Evolutionary conservation across 1,140 invertebrate genomes (phyloP).

Genomic region (Drosophila ohnishii): DNA sequence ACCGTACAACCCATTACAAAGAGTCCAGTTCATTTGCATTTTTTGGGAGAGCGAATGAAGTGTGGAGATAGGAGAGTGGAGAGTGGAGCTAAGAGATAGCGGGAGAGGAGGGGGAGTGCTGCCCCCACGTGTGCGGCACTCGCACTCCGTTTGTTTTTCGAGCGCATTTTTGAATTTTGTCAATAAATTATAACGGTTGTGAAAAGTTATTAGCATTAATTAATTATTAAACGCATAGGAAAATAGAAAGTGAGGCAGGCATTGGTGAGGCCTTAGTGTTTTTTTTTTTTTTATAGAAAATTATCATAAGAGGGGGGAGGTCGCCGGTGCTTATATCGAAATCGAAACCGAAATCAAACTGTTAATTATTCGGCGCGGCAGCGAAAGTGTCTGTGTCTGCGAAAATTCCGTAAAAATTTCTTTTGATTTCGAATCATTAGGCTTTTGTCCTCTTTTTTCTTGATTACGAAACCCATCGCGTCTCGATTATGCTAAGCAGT

Average conservation of each 20-base stretch:
- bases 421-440: slow-evolving; percentile 20
- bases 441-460: slow-evolving; percentile 10
- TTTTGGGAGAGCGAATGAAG: not conserved
- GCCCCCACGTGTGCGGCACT: slow-evolving; percentile 25
- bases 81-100: not conserved
- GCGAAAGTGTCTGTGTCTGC: slow-evolving; percentile 63
- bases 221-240: slow-evolving; percentile 77
- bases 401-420: slow-evolving; percentile 44
- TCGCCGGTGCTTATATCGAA: slow-evolving; percentile 10
- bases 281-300: slow-evolving; percentile 46
- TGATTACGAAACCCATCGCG: slow-evolving; percentile 58
- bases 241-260: slow-evolving; percentile 75
- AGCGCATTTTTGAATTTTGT: slow-evolving; percentile 69
- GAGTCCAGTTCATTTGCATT: slow-evolving; percentile 10
- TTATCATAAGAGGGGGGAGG: slow-evolving; percentile 51
- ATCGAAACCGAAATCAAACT: slow-evolving; percentile 50
- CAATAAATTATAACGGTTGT: slow-evolving; percentile 81
- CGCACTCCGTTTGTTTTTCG: slow-evolving; percentile 27
- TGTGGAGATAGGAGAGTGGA: not conserved
- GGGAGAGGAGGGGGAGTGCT: not conserved
- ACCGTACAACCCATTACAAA: slow-evolving; percentile 1
- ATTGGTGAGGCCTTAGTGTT: slow-evolving; percentile 1
- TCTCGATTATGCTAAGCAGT: slow-evolving; percentile 60
- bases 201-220: slow-evolving; percentile 83
- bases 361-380: slow-evolving; percentile 67